Evolutionary conservation across 2,113 vertebrate genomes (phyloP).

Genomic region (Calidris pugnax): DNA sequence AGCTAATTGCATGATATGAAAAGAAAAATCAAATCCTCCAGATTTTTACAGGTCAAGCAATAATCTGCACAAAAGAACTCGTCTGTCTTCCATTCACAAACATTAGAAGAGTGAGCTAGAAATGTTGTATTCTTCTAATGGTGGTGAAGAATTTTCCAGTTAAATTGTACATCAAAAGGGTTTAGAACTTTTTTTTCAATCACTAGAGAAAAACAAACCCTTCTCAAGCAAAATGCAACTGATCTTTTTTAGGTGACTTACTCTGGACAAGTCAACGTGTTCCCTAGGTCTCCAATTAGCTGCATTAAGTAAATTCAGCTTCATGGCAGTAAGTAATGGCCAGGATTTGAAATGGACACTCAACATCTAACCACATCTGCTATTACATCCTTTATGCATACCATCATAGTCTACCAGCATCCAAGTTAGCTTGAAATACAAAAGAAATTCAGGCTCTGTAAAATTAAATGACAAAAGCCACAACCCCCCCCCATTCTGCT

Average conservation of each 20-base stretch:
- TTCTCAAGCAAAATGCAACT: not conserved
- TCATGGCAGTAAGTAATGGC: not conserved
- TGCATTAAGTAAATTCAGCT: not conserved
- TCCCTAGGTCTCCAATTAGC: not conserved
- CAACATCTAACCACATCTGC: not conserved
- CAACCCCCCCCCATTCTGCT: rapidly evolving
- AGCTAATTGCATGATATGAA: not conserved
- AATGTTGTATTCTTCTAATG: not conserved
- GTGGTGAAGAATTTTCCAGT: not conserved
- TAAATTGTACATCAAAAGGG: not conserved
- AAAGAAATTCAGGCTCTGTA: not conserved
- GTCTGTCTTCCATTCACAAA: not conserved
- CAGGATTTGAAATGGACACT: not conserved
- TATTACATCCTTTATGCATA: not conserved
- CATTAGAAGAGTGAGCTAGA: not conserved
- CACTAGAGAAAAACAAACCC: not conserved
- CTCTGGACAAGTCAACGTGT: rapidly evolving
- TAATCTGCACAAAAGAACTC: not conserved
- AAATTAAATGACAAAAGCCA: not conserved
- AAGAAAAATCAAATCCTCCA: not conserved
- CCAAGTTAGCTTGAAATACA: not conserved
- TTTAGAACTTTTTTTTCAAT: not conserved
- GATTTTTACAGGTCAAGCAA: not conserved
- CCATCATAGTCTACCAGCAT: not conserved
- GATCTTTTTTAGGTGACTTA: not conserved